phyloP scores from a whole-genome alignment of 2,888 invertebrate genomes.

The Digitonthophagus gazella region DNA sequence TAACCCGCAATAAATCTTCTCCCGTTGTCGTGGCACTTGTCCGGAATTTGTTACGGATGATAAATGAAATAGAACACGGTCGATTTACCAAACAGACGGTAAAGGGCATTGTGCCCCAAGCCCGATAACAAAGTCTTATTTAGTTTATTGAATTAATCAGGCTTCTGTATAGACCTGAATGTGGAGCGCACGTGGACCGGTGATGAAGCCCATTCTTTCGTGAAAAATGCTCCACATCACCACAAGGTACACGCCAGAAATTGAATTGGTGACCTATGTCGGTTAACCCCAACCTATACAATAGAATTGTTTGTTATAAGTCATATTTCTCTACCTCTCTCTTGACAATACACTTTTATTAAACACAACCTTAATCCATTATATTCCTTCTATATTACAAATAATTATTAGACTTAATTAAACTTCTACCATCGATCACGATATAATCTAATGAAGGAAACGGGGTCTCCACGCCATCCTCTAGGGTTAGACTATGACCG shows the following conservation, averaged over 20 bases:
- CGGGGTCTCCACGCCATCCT: background rate
- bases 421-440: background rate
- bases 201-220: conserved; percentile 39
- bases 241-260: background rate
- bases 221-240: conserved; percentile 35
- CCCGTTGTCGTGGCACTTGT: background rate
- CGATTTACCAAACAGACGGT: background rate
- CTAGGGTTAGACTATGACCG: background rate
- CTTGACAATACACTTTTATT: too few relatives aligned
- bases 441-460: background rate
- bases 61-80: background rate
- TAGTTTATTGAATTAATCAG: conserved; percentile 28
- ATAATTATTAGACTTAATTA: background rate
- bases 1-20: background rate
- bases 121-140: conserved; percentile 26
- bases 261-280: background rate
- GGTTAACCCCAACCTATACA: background rate
- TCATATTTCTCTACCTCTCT: background rate
- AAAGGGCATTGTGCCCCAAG: conserved; percentile 14
- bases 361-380: too few relatives aligned
- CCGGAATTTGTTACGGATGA: background rate
- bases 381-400: too few relatives aligned
- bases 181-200: conserved; percentile 24
- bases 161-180: conserved; percentile 14
- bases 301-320: background rate